phyloP scores from a whole-genome alignment of 1,140 invertebrate genomes.

The Drosophila ficusphila region DNA sequence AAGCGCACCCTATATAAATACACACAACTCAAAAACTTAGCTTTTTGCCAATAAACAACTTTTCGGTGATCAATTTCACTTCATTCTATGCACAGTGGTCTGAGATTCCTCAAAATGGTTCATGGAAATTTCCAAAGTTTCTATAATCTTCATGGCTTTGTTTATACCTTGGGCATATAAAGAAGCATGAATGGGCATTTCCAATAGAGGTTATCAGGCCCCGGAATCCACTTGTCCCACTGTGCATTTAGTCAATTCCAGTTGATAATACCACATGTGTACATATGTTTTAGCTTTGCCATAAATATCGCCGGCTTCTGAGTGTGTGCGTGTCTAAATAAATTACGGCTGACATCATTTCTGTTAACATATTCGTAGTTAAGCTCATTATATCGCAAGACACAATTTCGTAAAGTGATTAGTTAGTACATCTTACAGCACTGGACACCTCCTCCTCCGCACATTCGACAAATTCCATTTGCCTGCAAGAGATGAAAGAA shows the following conservation, averaged over 20 bases:
- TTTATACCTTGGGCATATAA: constrained; percentile 32
- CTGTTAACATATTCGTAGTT: constrained; percentile 59
- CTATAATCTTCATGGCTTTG: constrained; percentile 12
- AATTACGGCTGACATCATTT: constrained; percentile 69
- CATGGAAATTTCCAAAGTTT: background rate
- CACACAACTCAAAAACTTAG: constrained; percentile 13
- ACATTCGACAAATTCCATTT: constrained; percentile 23
- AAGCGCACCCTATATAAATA: constrained; percentile 41
- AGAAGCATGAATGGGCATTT: constrained; percentile 28
- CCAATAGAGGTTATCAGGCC: background rate
- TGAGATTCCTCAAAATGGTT: background rate
- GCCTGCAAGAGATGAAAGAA: constrained; percentile 61
- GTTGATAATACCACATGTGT: constrained; percentile 38
- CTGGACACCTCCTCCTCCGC: constrained; percentile 24
- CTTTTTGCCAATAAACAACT: constrained; percentile 29
- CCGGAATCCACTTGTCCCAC: constrained; percentile 33
- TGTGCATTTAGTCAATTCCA: constrained; percentile 56
- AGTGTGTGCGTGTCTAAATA: constrained; percentile 47
- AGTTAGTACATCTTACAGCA: constrained; percentile 54
- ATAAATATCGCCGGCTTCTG: constrained; percentile 36
- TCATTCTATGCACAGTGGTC: constrained; percentile 29
- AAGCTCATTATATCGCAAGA: constrained; percentile 37
- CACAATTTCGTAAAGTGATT: constrained; percentile 48
- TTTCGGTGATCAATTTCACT: constrained; percentile 33
- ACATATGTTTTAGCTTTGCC: constrained; percentile 41